phyloP scores from a whole-genome alignment of 2,797 vertebrate species.

The Eulemur albifrons region DNA sequence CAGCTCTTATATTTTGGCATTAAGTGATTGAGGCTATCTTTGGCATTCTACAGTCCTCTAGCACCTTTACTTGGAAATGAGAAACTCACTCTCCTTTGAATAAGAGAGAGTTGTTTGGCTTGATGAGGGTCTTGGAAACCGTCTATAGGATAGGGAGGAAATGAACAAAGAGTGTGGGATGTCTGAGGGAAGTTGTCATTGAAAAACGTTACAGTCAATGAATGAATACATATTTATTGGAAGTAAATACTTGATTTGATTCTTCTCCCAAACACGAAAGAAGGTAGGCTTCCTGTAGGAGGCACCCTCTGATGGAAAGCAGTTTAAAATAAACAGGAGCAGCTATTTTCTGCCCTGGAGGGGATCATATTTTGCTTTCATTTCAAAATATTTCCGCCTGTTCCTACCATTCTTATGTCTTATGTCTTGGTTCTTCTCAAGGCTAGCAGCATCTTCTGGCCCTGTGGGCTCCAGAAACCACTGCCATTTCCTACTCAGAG shows the following conservation, averaged over 20 bases:
- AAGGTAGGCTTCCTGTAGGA: not conserved
- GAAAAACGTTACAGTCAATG: not conserved
- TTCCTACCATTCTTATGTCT: not conserved
- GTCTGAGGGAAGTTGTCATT: not conserved
- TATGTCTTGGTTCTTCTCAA: not conserved
- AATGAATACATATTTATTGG: not conserved
- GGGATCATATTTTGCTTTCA: not conserved
- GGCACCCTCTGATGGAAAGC: not conserved
- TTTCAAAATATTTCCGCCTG: not conserved
- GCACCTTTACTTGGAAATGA: not conserved
- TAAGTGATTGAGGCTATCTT: not conserved
- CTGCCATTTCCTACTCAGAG: slow-evolving; percentile 43
- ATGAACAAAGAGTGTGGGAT: not conserved
- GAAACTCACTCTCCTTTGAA: not conserved
- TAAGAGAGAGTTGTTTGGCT: not conserved
- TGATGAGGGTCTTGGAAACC: not conserved
- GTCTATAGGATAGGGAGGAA: not conserved
- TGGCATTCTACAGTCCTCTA: not conserved
- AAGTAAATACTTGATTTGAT: not conserved
- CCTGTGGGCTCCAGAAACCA: slow-evolving; percentile 3
- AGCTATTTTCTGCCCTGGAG: not conserved
- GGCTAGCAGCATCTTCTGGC: slow-evolving; percentile 22
- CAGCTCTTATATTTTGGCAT: not conserved
- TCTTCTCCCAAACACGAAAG: not conserved
- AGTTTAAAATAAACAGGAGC: not conserved